Percentiles rank a stretch among this genome's conserved stretches.
phyloP scores from a whole-genome alignment of 2,797 vertebrate genomes.

The Eremophila alpestris region DNA sequence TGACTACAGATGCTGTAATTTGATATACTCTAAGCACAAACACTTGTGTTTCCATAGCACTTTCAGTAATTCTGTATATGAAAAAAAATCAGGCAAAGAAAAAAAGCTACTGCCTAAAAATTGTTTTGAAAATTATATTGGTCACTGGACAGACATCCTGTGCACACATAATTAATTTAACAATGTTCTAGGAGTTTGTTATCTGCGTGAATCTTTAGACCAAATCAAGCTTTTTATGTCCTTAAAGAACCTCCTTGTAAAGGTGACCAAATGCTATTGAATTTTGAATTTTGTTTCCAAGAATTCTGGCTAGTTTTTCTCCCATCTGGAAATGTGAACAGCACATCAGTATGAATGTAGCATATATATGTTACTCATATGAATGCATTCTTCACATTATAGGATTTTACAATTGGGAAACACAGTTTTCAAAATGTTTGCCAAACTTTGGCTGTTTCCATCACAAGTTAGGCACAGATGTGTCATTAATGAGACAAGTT shows the following conservation, averaged over 20 bases:
- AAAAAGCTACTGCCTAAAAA: not conserved
- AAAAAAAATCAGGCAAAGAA: not conserved
- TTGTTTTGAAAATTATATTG: not conserved
- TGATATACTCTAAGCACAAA: not conserved
- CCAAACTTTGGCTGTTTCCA: not conserved
- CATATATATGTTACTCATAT: not conserved
- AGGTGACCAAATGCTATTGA: not conserved
- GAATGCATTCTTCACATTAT: not conserved
- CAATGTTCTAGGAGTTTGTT: not conserved
- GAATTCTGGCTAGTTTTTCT: not conserved
- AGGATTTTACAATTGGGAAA: not conserved
- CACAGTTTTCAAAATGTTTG: not conserved
- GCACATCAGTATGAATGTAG: not conserved
- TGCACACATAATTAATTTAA: not conserved
- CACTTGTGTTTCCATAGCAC: not conserved
- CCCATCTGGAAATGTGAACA: not conserved
- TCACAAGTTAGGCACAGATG: not conserved
- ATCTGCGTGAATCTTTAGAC: not conserved
- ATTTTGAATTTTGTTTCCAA: not conserved
- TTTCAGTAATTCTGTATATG: not conserved
- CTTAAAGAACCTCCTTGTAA: not conserved
- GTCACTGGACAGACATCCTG: not conserved
- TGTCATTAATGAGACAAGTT: not conserved
- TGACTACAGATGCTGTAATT: not conserved
- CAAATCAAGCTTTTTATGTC: not conserved